These are phyloP conservation scores for Cinclus cinclus DNA, from an alignment of 2,113 vertebrate genomes.

Conservation along the genomic window DNA sequence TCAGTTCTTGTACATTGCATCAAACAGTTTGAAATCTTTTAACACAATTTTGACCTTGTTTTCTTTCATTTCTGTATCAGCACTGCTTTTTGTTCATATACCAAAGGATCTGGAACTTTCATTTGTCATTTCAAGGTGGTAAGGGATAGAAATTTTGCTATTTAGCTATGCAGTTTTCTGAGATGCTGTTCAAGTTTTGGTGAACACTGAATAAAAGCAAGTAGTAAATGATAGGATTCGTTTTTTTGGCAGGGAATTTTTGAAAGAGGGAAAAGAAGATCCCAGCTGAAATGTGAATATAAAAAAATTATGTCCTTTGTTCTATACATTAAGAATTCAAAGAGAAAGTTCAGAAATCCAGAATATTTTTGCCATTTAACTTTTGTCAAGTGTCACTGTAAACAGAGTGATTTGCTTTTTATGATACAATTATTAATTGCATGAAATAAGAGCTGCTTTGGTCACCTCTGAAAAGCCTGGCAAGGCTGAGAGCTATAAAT, in stretches of 20 bases:
- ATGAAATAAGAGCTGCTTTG: background rate
- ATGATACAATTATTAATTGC: background rate
- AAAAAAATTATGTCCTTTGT: background rate
- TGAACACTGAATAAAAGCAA: background rate
- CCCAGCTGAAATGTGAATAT: background rate
- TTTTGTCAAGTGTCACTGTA: background rate
- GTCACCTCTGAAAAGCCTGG: constrained; percentile 11
- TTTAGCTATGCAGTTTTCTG: background rate
- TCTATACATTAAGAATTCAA: background rate
- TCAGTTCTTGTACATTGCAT: background rate
- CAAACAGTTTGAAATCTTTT: background rate
- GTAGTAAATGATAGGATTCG: background rate
- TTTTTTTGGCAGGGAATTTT: background rate
- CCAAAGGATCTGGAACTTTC: background rate
- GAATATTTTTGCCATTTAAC: background rate
- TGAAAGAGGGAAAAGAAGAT: background rate
- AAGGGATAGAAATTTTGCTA: background rate
- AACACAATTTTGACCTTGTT: background rate
- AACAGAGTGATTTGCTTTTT: background rate
- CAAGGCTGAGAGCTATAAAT: constrained; percentile 46
- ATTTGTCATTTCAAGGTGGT: background rate
- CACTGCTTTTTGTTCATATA: background rate
- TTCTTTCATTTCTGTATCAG: background rate
- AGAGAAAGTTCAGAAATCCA: background rate
- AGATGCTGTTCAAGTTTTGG: background rate